Conservation (phyloP, 2,888 invertebrate species). For the Pyrgus malvae region DNA sequence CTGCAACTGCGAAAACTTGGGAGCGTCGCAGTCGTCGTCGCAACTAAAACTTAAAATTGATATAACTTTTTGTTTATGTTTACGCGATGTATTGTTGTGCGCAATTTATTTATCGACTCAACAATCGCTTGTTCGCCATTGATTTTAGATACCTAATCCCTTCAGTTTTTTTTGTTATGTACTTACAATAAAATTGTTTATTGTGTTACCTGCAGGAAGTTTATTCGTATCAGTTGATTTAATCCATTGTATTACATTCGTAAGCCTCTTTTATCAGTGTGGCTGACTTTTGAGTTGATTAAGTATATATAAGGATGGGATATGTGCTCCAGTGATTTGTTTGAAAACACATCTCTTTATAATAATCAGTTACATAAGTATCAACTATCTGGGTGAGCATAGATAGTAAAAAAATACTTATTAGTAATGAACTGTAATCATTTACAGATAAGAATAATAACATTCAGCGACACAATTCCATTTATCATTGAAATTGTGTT, state of each 20-base stretch:
- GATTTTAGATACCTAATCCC: constrained; percentile 11
- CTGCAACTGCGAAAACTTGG: no score
- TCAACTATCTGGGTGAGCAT: constrained; percentile 1
- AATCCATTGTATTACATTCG: no score
- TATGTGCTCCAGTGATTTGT: no score
- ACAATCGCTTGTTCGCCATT: constrained; percentile 5
- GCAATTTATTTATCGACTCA: constrained; percentile 16
- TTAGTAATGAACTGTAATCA: constrained; percentile 13
- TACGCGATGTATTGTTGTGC: constrained; percentile 3
- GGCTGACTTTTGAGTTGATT: background rate
- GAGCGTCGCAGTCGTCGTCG: background rate
- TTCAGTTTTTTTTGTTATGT: background rate
- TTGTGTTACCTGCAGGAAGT: no score
- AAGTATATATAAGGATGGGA: no score
- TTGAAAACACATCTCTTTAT: no score
- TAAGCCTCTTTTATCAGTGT: background rate
- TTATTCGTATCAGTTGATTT: no score
- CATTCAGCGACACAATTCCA: background rate
- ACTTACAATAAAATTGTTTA: background rate
- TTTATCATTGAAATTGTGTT: constrained; percentile 3
- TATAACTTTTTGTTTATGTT: constrained; percentile 10
- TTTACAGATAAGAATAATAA: constrained; percentile 14
- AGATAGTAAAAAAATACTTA: constrained; percentile 18
- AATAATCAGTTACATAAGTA: constrained; percentile 1
- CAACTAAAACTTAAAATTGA: constrained; percentile 1